phyloP scores from a whole-genome alignment of 2,888 invertebrate genomes.

The Pseudococcus longispinus region DNA sequence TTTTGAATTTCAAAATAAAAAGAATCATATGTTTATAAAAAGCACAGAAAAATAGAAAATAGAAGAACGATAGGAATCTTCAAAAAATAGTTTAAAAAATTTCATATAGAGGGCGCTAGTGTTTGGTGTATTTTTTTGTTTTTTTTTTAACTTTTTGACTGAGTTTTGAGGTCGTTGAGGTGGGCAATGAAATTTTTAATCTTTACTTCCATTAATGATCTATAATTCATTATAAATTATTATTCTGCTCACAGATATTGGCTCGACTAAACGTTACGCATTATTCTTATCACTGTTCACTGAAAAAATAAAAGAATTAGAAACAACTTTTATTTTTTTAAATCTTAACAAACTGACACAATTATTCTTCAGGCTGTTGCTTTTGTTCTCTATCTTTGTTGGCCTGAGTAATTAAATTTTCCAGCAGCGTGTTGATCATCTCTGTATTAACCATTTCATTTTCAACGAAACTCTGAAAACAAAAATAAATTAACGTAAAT shows the following conservation, averaged over 20 bases:
- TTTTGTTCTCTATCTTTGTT: background rate
- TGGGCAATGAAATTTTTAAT: too few relatives aligned
- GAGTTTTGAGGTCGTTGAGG: too few relatives aligned
- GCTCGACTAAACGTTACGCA: too few relatives aligned
- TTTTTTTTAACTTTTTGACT: background rate
- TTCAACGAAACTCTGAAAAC: background rate
- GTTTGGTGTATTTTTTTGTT: background rate
- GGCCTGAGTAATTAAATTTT: constrained; percentile 10
- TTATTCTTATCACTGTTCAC: too few relatives aligned
- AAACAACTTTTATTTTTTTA: background rate
- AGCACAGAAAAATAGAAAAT: background rate
- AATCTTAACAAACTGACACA: background rate
- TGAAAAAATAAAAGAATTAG: too few relatives aligned
- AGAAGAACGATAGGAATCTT: background rate
- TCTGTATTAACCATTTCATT: background rate
- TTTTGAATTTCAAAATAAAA: background rate
- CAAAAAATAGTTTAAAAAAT: background rate
- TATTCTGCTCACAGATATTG: too few relatives aligned
- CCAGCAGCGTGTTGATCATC: background rate
- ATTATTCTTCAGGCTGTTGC: background rate
- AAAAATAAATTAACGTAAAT: background rate
- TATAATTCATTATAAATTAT: too few relatives aligned
- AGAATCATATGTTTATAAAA: background rate
- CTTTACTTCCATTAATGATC: too few relatives aligned
- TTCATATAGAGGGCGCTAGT: background rate